These are phyloP conservation scores for Peromyscus eremicus DNA, from an alignment of 2,797 vertebrate genomes.

Conservation along the genomic window DNA sequence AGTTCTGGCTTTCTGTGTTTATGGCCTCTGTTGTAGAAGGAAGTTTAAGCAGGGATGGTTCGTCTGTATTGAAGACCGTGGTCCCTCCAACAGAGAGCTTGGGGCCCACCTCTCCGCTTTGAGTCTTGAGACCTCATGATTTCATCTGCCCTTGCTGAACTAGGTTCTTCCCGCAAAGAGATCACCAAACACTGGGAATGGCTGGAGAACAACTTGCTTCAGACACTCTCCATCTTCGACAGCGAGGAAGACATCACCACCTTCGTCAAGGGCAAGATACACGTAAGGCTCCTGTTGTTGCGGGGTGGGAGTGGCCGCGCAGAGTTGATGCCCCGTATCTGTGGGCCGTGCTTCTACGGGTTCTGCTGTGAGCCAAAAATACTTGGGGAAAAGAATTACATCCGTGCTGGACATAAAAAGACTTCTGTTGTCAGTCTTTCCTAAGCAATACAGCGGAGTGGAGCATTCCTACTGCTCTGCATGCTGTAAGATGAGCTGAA, in stretches of 20 bases:
- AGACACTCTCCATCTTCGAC: constrained; percentile 98
- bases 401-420: too few relatives aligned
- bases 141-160: constrained; percentile 50
- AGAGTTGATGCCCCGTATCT: background rate
- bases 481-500: too few relatives aligned
- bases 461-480: background rate
- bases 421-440: background rate
- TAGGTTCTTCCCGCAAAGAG: constrained; percentile 96
- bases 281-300: constrained; percentile 86
- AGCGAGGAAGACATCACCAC: constrained; percentile 97
- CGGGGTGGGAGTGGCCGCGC: background rate
- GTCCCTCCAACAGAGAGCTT: background rate
- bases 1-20: background rate
- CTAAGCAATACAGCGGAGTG: background rate
- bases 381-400: background rate
- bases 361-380: background rate
- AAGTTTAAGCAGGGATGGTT: background rate
- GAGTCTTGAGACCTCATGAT: constrained; percentile 3
- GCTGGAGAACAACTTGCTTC: constrained; percentile 96
- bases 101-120: background rate
- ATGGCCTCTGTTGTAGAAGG: background rate
- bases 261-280: constrained; percentile 98
- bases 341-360: background rate
- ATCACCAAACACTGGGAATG: constrained; percentile 98
- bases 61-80: background rate